These are phyloP conservation scores for Campaea margaritaria DNA, from an alignment of 2,888 invertebrate species.

Conservation along the genomic window DNA sequence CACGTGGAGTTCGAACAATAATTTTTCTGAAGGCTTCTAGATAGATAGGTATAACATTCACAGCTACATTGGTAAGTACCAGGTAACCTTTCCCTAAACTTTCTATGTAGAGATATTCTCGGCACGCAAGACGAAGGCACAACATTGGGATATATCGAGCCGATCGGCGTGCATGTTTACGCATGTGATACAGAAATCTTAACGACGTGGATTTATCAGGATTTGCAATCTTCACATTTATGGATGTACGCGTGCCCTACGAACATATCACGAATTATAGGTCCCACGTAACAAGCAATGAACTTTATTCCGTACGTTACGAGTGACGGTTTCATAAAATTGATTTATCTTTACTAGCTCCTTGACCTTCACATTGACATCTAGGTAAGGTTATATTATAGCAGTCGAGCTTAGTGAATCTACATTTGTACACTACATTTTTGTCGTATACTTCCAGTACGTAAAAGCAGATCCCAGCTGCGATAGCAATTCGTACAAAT, in stretches of 20 bases:
- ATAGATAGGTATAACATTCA: neutral
- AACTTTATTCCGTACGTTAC: slow-evolving; percentile 45
- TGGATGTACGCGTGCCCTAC: slow-evolving; percentile 53
- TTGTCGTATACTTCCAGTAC: too few relatives aligned
- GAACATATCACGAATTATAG: slow-evolving; percentile 43
- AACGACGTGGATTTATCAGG: slow-evolving; percentile 63
- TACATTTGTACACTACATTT: too few relatives aligned
- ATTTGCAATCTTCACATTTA: slow-evolving; percentile 59
- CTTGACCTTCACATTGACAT: slow-evolving; percentile 39
- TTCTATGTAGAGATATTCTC: slow-evolving; percentile 19
- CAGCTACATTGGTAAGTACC: neutral
- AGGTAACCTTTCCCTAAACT: neutral
- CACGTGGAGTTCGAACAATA: too few relatives aligned
- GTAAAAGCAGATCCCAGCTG: too few relatives aligned
- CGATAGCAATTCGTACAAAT: too few relatives aligned
- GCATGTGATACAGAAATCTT: slow-evolving; percentile 64
- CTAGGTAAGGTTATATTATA: neutral
- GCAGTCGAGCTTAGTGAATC: too few relatives aligned
- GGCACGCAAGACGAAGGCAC: slow-evolving; percentile 37
- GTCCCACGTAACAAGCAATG: slow-evolving; percentile 44
- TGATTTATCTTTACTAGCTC: slow-evolving; percentile 46
- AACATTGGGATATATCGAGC: slow-evolving; percentile 51
- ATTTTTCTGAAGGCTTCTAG: neutral
- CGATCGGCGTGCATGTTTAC: slow-evolving; percentile 51
- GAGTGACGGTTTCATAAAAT: slow-evolving; percentile 44